phyloP scores from a whole-genome alignment of 2,888 invertebrate genomes.

The Dicycla oo region DNA sequence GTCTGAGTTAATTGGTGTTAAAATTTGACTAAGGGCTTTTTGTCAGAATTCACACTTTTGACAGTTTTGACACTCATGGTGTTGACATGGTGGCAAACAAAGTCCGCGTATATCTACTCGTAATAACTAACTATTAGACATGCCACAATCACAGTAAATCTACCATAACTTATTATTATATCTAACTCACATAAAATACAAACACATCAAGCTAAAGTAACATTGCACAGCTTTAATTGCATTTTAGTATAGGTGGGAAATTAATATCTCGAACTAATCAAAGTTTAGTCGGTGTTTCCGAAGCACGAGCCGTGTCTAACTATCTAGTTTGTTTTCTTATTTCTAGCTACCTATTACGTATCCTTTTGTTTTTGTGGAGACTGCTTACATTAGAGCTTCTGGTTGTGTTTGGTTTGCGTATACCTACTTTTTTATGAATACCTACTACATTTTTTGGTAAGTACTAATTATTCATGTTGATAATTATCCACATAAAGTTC shows the following conservation, averaged over 20 bases:
- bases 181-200: conserved; percentile 29
- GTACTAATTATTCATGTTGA: conserved; percentile 15
- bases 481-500: conserved; percentile 19
- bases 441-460: neutral
- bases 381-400: conserved; percentile 33
- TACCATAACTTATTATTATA: neutral
- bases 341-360: conserved; percentile 58
- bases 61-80: neutral
- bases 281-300: conserved; percentile 78
- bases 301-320: conserved; percentile 59
- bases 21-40: neutral
- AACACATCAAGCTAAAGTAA: conserved; percentile 43
- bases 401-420: conserved; percentile 17
- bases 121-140: neutral
- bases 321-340: conserved; percentile 59
- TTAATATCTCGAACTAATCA: conserved; percentile 84
- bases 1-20: neutral
- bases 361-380: conserved; percentile 45
- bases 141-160: neutral
- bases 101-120: too few relatives aligned
- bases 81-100: too few relatives aligned
- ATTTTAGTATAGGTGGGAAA: conserved; percentile 78
- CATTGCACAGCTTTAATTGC: conserved; percentile 72
- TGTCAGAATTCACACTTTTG: neutral
- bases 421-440: conserved; percentile 5